A percentile compares a stretch with the other conserved stretches of the same genome.
phyloP scores from a whole-genome alignment of 1,140 invertebrate genomes.

The Geopemphigus sp. region DNA sequence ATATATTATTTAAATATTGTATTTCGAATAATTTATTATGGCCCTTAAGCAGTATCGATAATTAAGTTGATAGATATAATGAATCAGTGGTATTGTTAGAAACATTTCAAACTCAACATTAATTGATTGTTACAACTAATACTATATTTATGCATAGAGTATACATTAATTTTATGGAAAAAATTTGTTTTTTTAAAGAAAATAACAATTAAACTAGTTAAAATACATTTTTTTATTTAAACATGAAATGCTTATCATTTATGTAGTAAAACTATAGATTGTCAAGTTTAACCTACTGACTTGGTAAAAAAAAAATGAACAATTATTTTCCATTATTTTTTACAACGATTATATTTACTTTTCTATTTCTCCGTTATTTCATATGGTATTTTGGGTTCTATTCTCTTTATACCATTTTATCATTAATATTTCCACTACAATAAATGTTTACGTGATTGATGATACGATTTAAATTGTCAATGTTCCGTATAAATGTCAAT shows the following conservation, averaged over 20 bases:
- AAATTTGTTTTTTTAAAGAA: not conserved
- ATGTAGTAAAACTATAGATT: constrained; percentile 38
- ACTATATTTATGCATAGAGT: not conserved
- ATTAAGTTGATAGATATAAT: constrained; percentile 2
- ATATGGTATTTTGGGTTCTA: not conserved
- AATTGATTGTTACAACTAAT: not conserved
- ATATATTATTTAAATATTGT: no score
- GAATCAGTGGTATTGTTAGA: not conserved
- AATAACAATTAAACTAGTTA: not conserved
- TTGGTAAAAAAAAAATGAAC: not conserved
- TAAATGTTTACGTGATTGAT: constrained; percentile 26
- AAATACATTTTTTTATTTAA: constrained; percentile 12
- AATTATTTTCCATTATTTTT: not conserved
- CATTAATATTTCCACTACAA: not conserved
- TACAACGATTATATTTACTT: not conserved
- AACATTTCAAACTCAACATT: constrained; percentile 3
- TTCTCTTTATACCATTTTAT: not conserved
- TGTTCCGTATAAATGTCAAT: constrained; percentile 1
- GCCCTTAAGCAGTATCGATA: not conserved
- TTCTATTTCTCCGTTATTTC: not conserved
- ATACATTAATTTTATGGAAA: not conserved
- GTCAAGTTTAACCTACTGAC: constrained; percentile 43
- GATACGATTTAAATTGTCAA: constrained; percentile 7
- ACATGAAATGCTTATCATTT: constrained; percentile 24
- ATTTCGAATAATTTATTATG: no score